Evolutionary conservation across 37 sponge, comb jelly and placozoan genomes (phyloP), one percentile per base, ranked within the genome.

Genomic region (Aplysina aerophoba): DNA sequence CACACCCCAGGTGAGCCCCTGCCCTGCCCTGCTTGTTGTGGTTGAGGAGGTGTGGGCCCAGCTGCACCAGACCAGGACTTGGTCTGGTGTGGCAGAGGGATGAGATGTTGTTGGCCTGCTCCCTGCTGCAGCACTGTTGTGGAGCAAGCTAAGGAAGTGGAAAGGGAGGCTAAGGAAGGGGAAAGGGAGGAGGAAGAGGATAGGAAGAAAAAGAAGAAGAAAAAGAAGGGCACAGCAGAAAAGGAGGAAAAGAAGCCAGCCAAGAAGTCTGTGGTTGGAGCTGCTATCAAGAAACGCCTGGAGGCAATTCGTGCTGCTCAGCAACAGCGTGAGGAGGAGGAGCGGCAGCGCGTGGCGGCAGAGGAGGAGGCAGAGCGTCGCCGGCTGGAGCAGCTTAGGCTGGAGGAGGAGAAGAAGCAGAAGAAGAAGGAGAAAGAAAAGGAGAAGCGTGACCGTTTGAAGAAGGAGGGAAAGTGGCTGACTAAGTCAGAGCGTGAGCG

Each of bases 381-480:
- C 36, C 80, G 82, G 59, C 75, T 84, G 71, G 94, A 96, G 55
- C 41, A 87, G 25, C 86, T 89, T 21, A 81, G 58, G 72, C 63
- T 93, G 27, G 96, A 93, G 74, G 57, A 96, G 37, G 96, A 96
- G 65, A 78, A 71, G 22, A 93, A 91, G 83, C 91, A 93, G 79
- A 50, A 65, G 17, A 80, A 59, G 53, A 93, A 93, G 44, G 92
- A 93, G 73, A 93, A 91, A 59, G 94, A 96, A 31, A 90, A 91
- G 83, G 96, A 96, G 69, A 79, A 83, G 40, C 86, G 79, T 73
- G 90, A 91, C 65, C 81, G 96, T 12, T 59, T 81, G 53, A 95
- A 91, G 78, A 82, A 90, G 60, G 98, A 95, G 83, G 98, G 98
- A 65, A 97, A 91, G 44, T 95, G 85, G 19, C 81, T 97, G 14